These are phyloP conservation scores for Hippolais icterina DNA, from an alignment of 2,113 vertebrate species.

Conservation along the genomic window DNA sequence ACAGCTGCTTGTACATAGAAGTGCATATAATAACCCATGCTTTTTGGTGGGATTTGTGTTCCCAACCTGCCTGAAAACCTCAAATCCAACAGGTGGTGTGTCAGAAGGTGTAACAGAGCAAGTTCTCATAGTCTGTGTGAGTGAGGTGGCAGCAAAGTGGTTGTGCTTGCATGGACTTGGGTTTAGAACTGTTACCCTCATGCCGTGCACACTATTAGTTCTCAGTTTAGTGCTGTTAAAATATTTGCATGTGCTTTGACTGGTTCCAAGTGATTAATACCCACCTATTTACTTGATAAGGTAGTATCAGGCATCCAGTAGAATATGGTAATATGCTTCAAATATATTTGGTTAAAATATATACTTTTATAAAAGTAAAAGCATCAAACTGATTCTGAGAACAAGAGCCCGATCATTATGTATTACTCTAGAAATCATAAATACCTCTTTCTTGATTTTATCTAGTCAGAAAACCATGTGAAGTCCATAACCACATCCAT, in stretches of 20 bases:
- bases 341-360: neutral
- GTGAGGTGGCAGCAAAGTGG: neutral
- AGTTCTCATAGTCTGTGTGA: neutral
- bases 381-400: neutral
- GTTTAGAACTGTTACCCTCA: neutral
- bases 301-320: neutral
- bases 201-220: neutral
- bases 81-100: neutral
- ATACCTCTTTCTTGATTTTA: neutral
- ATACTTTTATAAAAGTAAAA: neutral
- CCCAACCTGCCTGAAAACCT: neutral
- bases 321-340: neutral
- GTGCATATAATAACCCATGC: neutral
- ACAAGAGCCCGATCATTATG: neutral
- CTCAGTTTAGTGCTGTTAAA: neutral
- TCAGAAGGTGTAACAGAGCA: neutral
- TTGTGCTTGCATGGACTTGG: neutral
- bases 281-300: neutral
- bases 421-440: neutral
- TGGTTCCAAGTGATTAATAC: neutral
- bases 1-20: neutral
- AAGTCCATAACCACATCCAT: neutral
- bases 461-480: neutral
- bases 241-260: neutral
- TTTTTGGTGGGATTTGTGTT: neutral